phyloP scores from a whole-genome alignment of 2,888 invertebrate species.

The Diaperis boleti region DNA sequence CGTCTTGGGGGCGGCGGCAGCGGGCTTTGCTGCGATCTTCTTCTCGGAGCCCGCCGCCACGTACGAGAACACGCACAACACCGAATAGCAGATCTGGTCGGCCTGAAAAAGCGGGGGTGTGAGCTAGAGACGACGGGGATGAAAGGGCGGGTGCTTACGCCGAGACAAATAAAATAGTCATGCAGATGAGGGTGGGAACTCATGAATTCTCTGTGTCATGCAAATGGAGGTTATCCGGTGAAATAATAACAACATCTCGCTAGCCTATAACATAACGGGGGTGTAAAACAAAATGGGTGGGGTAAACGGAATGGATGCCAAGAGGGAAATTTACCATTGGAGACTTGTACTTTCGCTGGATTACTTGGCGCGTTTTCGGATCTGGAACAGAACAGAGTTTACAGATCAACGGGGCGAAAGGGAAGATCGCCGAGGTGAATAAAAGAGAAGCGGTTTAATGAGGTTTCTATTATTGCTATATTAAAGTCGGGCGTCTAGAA shows the following conservation, averaged over 20 bases:
- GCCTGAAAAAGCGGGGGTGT: conserved; percentile 74
- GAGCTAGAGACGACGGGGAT: conserved; percentile 4
- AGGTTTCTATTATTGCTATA: neutral
- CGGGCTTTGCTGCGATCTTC: conserved; percentile 55
- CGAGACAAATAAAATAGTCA: conserved; percentile 47
- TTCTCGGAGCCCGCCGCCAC: conserved; percentile 93
- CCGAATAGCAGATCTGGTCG: conserved; percentile 99
- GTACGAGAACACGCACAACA: conserved; percentile 99
- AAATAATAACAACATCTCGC: conserved; percentile 79
- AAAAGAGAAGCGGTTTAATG: neutral
- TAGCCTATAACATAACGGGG: conserved; percentile 76
- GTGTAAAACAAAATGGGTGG: conserved; percentile 52
- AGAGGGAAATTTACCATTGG: conserved; percentile 85
- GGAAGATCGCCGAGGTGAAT: neutral
- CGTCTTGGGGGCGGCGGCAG: conserved; percentile 34
- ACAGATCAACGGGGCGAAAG: neutral
- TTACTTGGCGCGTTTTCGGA: conserved; percentile 96
- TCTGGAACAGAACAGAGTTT: conserved; percentile 76
- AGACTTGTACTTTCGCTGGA: conserved; percentile 97
- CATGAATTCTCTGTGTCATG: conserved; percentile 67
- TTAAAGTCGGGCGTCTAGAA: neutral
- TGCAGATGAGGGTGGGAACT: conserved; percentile 51
- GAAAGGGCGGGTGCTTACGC: conserved; percentile 23
- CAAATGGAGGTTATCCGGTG: conserved; percentile 85
- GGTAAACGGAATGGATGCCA: conserved; percentile 11